phyloP scores from a whole-genome alignment of 2,797 vertebrate genomes.

The Macroramphosus scolopax region DNA sequence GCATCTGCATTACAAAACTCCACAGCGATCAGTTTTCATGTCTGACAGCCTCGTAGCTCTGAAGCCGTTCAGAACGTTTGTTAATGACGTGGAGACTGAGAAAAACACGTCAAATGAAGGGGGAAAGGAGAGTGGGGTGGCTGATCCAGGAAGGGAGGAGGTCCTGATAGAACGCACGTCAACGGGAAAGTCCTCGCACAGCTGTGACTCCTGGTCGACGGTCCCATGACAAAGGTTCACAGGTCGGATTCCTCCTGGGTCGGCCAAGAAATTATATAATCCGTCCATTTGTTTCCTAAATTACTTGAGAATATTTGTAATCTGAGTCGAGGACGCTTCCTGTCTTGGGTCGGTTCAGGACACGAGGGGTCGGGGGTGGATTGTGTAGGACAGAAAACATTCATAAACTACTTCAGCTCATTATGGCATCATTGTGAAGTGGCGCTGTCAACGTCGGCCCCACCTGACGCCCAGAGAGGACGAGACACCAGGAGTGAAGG shows the following conservation, averaged over 20 bases:
- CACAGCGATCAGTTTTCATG: slow-evolving; percentile 9
- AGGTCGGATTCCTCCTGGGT: slow-evolving; percentile 37
- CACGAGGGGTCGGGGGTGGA: neutral
- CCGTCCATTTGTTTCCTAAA: slow-evolving; percentile 28
- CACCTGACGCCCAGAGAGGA: slow-evolving; percentile 9
- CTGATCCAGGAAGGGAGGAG: slow-evolving; percentile 47
- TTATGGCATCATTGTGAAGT: slow-evolving; percentile 21
- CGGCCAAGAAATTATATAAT: slow-evolving; percentile 54
- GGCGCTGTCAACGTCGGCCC: slow-evolving; percentile 11
- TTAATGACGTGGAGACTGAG: slow-evolving; percentile 19
- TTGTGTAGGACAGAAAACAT: too few species aligned
- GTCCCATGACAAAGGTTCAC: slow-evolving; percentile 40
- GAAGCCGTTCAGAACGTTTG: slow-evolving; percentile 4
- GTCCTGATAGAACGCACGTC: too few species aligned
- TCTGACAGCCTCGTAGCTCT: slow-evolving; percentile 4
- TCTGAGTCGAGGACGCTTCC: slow-evolving; percentile 32
- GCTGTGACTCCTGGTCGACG: slow-evolving; percentile 39
- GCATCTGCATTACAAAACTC: slow-evolving; percentile 48
- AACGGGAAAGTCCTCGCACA: slow-evolving; percentile 45
- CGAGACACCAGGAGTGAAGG: slow-evolving; percentile 10
- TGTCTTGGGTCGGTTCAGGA: slow-evolving; percentile 14
- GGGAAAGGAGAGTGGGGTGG: slow-evolving; percentile 9
- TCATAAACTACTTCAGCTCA: slow-evolving; percentile 25
- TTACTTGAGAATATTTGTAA: slow-evolving; percentile 39
- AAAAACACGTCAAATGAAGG: slow-evolving; percentile 14